Conservation (phyloP, 2,888 invertebrate genomes). For the Acrobasis consociella region DNA sequence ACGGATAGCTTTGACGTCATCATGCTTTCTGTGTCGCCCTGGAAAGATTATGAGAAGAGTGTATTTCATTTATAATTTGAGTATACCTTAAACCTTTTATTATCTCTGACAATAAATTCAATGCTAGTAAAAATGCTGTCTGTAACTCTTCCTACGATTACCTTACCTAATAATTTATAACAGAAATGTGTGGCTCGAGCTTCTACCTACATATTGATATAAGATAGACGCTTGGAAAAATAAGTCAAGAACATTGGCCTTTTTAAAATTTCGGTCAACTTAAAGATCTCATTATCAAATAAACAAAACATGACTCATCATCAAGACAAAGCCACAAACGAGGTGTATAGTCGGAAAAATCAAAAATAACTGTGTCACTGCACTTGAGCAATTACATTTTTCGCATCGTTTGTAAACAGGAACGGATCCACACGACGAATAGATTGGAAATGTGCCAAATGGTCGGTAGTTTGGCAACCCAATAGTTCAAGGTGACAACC, state of each 20-base stretch:
- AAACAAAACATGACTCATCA: background rate
- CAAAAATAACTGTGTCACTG: conserved; percentile 8
- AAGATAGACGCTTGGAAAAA: no score
- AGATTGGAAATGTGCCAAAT: conserved; percentile 48
- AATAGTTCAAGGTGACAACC: conserved; percentile 47
- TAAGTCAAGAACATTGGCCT: background rate
- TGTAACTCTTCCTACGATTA: no score
- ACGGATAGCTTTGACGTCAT: conserved; percentile 86
- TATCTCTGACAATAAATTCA: no score
- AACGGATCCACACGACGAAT: conserved; percentile 31
- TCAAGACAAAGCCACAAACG: background rate
- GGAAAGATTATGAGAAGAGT: conserved; percentile 26
- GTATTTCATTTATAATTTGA: no score
- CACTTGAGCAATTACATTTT: conserved; percentile 15
- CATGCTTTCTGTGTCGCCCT: conserved; percentile 86
- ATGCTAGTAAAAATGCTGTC: no score
- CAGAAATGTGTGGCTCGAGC: no score
- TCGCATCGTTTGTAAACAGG: conserved; percentile 36
- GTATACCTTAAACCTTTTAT: no score
- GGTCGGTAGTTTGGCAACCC: conserved; percentile 52
- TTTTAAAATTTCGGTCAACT: background rate
- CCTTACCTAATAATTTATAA: no score
- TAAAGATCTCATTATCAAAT: no score
- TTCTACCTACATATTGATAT: no score
- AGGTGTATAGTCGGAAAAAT: background rate